phyloP scores from a whole-genome alignment of 2,113 vertebrate genomes.

The Corythornis cristatus region DNA sequence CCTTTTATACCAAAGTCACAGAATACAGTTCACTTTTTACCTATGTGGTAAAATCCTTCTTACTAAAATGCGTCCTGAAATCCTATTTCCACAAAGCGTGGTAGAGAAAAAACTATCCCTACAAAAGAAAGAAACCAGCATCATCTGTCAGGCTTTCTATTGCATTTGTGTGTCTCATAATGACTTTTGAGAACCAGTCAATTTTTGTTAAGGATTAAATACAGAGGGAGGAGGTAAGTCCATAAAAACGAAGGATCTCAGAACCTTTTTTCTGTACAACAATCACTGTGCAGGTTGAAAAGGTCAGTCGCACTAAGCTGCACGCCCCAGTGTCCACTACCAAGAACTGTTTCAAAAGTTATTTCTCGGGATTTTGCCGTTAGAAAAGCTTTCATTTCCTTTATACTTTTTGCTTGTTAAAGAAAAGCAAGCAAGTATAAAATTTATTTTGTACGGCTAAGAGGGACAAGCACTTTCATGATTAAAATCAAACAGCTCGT shows the following conservation, averaged over 20 bases:
- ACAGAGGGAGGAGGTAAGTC: neutral
- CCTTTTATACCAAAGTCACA: neutral
- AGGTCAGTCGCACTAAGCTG: neutral
- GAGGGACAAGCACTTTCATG: neutral
- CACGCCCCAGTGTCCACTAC: rapidly evolving
- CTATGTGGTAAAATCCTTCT: neutral
- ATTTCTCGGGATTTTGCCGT: neutral
- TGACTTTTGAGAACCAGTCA: neutral
- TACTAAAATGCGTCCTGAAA: neutral
- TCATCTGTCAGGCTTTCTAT: neutral
- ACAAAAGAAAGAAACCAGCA: neutral
- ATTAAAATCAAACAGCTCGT: neutral
- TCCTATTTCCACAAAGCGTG: neutral
- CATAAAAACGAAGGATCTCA: neutral
- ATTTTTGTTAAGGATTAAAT: neutral
- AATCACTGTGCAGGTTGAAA: neutral
- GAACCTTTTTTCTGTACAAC: neutral
- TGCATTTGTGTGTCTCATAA: rapidly evolving
- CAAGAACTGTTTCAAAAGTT: neutral
- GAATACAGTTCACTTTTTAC: neutral
- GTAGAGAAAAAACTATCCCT: neutral
- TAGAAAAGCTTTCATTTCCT: neutral
- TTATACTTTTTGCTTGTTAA: neutral
- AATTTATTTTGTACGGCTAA: neutral
- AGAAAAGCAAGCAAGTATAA: neutral